These are phyloP conservation scores for Montipora capricornis DNA, from an alignment of 64 coral and sea anemone species.

Conservation along the genomic window DNA sequence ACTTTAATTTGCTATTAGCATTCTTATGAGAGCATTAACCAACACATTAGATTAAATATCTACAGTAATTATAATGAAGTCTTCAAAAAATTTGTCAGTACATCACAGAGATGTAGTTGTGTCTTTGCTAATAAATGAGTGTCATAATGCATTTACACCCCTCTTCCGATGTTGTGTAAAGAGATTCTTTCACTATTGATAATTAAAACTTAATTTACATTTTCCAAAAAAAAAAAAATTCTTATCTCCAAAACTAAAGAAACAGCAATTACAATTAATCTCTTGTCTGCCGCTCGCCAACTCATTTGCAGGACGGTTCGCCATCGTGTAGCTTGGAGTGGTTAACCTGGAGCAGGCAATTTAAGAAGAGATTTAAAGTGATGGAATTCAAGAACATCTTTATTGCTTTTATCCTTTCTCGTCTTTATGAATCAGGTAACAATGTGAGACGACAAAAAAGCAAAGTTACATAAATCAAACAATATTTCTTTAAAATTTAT, in stretches of 20 bases:
- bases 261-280: background rate
- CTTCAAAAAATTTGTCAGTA: background rate
- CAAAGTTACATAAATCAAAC: background rate
- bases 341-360: background rate
- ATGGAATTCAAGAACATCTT: background rate
- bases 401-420: background rate
- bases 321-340: background rate
- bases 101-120: background rate
- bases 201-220: background rate
- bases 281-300: background rate
- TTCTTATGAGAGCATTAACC: too few species aligned
- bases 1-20: too few species aligned
- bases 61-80: too few species aligned
- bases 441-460: background rate
- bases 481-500: background rate
- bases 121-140: background rate
- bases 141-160: background rate
- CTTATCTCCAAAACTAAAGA: background rate
- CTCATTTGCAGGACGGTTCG: background rate
- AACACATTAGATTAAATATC: too few species aligned
- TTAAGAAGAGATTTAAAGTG: background rate
- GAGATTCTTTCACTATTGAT: background rate
- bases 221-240: background rate
- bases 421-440: constrained; percentile 29
- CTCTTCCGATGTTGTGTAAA: background rate